Percentiles rank a stretch among this genome's conserved stretches.
Conservation (phyloP, 1,140 invertebrate species). For the Pseudomyrmex flavicornis region DNA sequence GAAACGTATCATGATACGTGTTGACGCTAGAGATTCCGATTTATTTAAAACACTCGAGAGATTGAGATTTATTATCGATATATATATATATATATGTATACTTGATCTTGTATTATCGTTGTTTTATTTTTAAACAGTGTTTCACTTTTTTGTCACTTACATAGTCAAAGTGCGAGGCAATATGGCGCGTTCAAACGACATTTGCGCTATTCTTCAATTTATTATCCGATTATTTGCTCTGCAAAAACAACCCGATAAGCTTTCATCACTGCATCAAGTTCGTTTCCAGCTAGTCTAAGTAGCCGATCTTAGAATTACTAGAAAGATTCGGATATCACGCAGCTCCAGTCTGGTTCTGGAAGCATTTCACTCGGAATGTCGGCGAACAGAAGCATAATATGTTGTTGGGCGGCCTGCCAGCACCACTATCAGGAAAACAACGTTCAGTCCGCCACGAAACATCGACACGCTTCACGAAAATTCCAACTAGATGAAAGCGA, state of each 20-base stretch:
- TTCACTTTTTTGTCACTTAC: background rate
- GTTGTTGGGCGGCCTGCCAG: constrained; percentile 68
- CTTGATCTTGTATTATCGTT: background rate
- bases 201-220: background rate
- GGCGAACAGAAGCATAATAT: constrained; percentile 63
- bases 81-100: constrained; percentile 5
- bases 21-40: constrained; percentile 11
- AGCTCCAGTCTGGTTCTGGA: constrained; percentile 25
- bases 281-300: background rate
- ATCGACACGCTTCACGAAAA: constrained; percentile 69
- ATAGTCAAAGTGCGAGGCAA: background rate
- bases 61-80: constrained; percentile 52
- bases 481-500: constrained; percentile 42
- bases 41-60: constrained; percentile 29
- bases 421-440: constrained; percentile 60
- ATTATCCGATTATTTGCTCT: constrained; percentile 32
- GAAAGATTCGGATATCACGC: constrained; percentile 42
- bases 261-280: background rate
- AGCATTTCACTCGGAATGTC: constrained; percentile 52
- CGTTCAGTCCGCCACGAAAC: constrained; percentile 71
- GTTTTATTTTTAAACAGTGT: background rate
- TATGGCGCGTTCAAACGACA: background rate
- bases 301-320: constrained; percentile 16
- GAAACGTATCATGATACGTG: constrained; percentile 18
- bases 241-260: constrained; percentile 1